Conservation (phyloP, 2,888 invertebrate species). For the Agrochola lychnidis region DNA sequence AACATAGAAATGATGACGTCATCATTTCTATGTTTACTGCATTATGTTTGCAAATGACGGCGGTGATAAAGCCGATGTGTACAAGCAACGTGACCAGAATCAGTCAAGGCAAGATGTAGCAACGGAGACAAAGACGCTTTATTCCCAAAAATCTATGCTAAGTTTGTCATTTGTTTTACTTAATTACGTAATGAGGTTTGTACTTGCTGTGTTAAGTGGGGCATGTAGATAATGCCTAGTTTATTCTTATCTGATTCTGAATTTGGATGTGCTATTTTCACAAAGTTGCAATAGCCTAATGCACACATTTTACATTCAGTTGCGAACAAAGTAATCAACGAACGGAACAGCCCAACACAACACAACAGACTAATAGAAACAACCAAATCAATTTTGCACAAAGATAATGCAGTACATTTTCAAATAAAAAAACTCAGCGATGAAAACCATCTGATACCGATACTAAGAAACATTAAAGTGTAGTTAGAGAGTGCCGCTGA, state of each 20-base stretch:
- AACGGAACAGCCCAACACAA: neutral
- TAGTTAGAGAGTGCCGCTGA: constrained; percentile 69
- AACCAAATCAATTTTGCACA: neutral
- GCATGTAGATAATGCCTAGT: constrained; percentile 8
- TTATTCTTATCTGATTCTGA: constrained; percentile 12
- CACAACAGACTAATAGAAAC: neutral
- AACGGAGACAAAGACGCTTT: constrained; percentile 54
- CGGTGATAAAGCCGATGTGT: constrained; percentile 48
- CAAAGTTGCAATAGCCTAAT: neutral
- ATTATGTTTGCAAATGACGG: constrained; percentile 49
- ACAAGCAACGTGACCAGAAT: constrained; percentile 52
- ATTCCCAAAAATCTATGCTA: constrained; percentile 62
- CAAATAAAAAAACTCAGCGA: constrained; percentile 5
- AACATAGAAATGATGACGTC: constrained; percentile 35
- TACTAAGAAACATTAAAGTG: constrained; percentile 69
- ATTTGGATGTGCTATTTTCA: constrained; percentile 10
- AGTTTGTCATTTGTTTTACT: constrained; percentile 48
- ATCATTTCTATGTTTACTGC: neutral
- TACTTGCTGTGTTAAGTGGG: constrained; percentile 19
- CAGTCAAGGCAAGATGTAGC: constrained; percentile 62
- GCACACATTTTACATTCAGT: neutral
- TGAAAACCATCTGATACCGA: constrained; percentile 27
- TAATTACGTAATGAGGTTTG: constrained; percentile 47
- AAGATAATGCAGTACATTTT: constrained; percentile 11
- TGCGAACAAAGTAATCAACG: neutral